A percentile compares a stretch with the other conserved stretches of the same genome.
Evolutionary conservation across 2,113 vertebrate species (phyloP).

Genomic region (Rattus rattus): DNA sequence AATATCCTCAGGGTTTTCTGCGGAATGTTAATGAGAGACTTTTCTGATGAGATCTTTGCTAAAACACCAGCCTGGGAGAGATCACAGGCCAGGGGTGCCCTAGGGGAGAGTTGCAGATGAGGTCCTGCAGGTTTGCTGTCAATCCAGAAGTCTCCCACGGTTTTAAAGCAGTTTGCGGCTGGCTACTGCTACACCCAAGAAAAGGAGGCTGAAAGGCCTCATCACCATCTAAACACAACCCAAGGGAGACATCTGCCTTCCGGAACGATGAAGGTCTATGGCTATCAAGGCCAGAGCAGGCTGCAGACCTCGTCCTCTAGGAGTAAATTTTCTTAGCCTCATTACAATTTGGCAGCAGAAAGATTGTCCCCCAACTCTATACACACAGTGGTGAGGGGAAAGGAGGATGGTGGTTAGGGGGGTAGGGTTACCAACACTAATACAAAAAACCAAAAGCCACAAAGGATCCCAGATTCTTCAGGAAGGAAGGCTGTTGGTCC

Average conservation of each 20-base stretch:
- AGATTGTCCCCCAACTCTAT: background rate
- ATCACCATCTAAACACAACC: background rate
- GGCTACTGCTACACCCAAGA: background rate
- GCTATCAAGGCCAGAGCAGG: background rate
- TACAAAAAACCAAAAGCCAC: background rate
- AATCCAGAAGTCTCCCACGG: slow-evolving; percentile 26
- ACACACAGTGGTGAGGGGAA: background rate
- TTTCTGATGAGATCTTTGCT: slow-evolving; percentile 66
- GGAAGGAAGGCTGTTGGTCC: background rate
- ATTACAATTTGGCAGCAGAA: background rate
- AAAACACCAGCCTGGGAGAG: slow-evolving; percentile 71
- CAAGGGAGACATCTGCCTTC: background rate
- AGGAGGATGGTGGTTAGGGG: background rate
- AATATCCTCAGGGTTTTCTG: slow-evolving; percentile 61
- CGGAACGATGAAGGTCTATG: background rate
- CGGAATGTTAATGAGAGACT: slow-evolving; percentile 81
- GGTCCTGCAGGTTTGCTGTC: slow-evolving; percentile 58
- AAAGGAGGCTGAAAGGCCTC: background rate
- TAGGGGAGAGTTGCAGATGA: slow-evolving; percentile 72
- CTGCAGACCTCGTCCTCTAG: background rate
- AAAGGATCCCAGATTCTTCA: background rate
- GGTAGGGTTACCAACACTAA: background rate
- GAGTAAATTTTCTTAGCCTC: background rate
- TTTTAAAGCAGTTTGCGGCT: background rate
- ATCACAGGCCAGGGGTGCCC: slow-evolving; percentile 48